Conservation (phyloP, 2,888 invertebrate genomes). For the Parapristionchus giblindavisi region DNA sequence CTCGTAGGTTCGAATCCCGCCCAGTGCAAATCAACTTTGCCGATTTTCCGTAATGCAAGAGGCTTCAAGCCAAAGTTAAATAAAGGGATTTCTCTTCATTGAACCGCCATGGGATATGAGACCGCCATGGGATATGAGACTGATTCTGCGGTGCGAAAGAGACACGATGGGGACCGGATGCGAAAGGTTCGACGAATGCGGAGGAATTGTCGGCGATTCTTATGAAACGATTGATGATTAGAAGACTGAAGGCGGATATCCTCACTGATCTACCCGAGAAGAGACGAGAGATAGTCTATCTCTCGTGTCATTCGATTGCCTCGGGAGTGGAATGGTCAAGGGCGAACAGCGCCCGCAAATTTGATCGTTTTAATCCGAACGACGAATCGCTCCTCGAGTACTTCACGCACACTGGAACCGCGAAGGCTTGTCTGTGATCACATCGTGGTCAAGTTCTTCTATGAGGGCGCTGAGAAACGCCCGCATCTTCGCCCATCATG, state of each 20-base stretch:
- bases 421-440: slow-evolving; percentile 58
- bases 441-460: slow-evolving; percentile 64
- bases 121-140: too few relatives aligned
- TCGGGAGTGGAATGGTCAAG: not conserved
- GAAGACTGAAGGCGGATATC: slow-evolving; percentile 86
- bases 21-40: too few relatives aligned
- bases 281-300: slow-evolving; percentile 77
- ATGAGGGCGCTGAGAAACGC: slow-evolving; percentile 74
- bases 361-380: slow-evolving; percentile 15
- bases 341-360: not conserved
- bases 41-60: too few relatives aligned
- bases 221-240: slow-evolving; percentile 7
- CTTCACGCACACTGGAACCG: slow-evolving; percentile 55
- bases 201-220: slow-evolving; percentile 78
- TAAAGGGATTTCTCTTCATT: too few relatives aligned
- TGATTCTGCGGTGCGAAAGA: too few relatives aligned
- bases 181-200: slow-evolving; percentile 85
- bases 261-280: slow-evolving; percentile 84
- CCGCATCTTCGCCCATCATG: slow-evolving; percentile 95
- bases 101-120: too few relatives aligned
- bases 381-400: slow-evolving; percentile 54
- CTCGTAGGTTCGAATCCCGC: too few relatives aligned
- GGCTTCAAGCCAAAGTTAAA: too few relatives aligned
- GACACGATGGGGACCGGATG: too few relatives aligned
- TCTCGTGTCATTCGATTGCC: slow-evolving; percentile 58